Evolutionary conservation across 2,888 invertebrate species (phyloP).

Genomic region (Acanthosepion lycidas): DNA sequence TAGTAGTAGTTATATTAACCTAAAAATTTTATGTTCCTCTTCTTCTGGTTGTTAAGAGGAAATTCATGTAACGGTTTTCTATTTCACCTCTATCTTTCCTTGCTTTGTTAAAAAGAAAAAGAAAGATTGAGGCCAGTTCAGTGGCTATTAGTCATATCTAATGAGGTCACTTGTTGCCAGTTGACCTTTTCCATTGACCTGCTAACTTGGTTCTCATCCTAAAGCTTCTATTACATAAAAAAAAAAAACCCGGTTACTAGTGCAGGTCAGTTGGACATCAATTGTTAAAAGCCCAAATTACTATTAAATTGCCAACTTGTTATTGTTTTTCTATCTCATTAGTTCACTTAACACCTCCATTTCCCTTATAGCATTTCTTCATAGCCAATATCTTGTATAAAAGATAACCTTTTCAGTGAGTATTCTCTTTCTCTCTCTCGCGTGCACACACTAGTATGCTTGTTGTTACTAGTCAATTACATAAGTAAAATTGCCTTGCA

Average conservation of each 20-base stretch:
- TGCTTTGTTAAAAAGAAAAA: background rate
- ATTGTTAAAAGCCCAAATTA: background rate
- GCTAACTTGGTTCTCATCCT: background rate
- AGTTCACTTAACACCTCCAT: background rate
- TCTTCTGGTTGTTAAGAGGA: too few species aligned
- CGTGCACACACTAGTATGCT: too few species aligned
- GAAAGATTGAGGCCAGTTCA: background rate
- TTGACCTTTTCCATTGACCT: conserved; percentile 13
- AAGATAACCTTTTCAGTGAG: too few species aligned
- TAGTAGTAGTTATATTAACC: too few species aligned
- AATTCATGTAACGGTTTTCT: too few species aligned
- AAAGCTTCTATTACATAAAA: background rate
- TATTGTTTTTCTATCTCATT: background rate
- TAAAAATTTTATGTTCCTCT: too few species aligned
- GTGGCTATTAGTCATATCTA: background rate
- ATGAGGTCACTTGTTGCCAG: conserved; percentile 20
- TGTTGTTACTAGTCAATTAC: too few species aligned
- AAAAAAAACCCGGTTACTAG: background rate
- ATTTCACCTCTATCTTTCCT: background rate
- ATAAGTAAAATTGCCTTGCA: too few species aligned
- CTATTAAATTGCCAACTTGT: background rate
- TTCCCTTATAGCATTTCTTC: background rate
- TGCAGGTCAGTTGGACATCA: conserved; percentile 24
- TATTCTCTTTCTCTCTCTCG: too few species aligned
- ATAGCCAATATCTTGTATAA: background rate